Conservation (phyloP, 2,888 invertebrate genomes). For the Monoplex corrugatus region DNA sequence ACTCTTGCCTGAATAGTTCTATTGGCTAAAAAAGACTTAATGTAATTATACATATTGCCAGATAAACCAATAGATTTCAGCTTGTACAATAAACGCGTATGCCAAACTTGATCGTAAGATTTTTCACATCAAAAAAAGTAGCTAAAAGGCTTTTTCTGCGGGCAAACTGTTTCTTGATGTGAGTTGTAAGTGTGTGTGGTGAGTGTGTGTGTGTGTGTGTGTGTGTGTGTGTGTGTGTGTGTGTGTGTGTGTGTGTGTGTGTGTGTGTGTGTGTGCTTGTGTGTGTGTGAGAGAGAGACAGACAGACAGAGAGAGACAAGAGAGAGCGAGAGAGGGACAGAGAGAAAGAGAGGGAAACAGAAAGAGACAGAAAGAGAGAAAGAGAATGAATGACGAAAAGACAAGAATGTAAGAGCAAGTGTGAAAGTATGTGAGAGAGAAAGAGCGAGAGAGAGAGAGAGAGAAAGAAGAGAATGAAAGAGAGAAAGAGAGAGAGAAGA, state of each 20-base stretch:
- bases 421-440: too few relatives aligned
- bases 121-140: not conserved
- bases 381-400: not conserved
- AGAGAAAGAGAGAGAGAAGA: conserved; percentile 20
- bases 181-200: not conserved
- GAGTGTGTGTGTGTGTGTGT: not conserved
- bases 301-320: not conserved
- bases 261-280: too few relatives aligned
- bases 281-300: not conserved
- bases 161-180: not conserved
- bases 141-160: not conserved
- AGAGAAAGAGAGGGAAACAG: not conserved
- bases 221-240: too few relatives aligned
- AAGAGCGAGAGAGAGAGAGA: not conserved
- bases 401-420: too few relatives aligned
- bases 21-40: too few relatives aligned
- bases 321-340: not conserved
- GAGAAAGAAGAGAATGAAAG: not conserved
- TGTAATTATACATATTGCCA: too few relatives aligned
- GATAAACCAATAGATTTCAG: too few relatives aligned
- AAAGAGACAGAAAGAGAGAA: not conserved
- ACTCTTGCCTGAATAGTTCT: too few relatives aligned
- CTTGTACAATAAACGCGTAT: too few relatives aligned
- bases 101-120: too few relatives aligned
- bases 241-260: too few relatives aligned